Base-by-base conservation (phyloP, 2,888 invertebrate species). In the Leucoptera coffeella region DNA sequence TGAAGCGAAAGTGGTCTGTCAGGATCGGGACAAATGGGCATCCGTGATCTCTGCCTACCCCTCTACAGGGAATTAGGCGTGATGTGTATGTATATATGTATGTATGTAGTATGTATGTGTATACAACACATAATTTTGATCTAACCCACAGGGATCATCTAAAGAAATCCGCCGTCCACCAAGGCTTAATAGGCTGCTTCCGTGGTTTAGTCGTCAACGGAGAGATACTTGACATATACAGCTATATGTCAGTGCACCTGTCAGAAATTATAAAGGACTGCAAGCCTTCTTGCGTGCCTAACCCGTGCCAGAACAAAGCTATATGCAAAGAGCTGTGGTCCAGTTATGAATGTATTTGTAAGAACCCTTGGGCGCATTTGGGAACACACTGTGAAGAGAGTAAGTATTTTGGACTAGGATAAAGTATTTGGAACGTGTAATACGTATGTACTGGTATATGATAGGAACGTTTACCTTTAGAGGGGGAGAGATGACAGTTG, bases 201-300 rank as follows among this genome's bases (percentile, higher is more conserved):
- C 78, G 93, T 40, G 93, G 93, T 4, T 65, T 94, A 26, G 88
- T 91, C 0, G 91, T 94, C 12, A 94, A 94, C 45, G 89, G 90
- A 11, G 87, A 88, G 64, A 85, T 91, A 33, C 67, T 93, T 22
- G 90, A 93, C 45, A 87, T 95, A 35, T 88, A 91, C 58, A 88
- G 87, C 38, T 91, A 91, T 54, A 90, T 88, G 86, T 88, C 89
- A 21, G 90, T 90, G 15, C 90, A 91, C 60, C 60, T 91, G 28
- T 88, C 87, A 25, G 92, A 91, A 56, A 92, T 94, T 33, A 89
- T 90, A 32, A 86, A 87, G 50, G 91, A 92, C 48, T 95, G 95
- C 49, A 89, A 88, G 47, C 92, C 93, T 1, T 91, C 91, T 0
- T 95, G 95, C 56, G 89, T 90, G 35, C 91, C 92, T 1, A 91